These are phyloP conservation scores for Brenthis ino DNA, from an alignment of 2,888 invertebrate species.

Conservation along the genomic window DNA sequence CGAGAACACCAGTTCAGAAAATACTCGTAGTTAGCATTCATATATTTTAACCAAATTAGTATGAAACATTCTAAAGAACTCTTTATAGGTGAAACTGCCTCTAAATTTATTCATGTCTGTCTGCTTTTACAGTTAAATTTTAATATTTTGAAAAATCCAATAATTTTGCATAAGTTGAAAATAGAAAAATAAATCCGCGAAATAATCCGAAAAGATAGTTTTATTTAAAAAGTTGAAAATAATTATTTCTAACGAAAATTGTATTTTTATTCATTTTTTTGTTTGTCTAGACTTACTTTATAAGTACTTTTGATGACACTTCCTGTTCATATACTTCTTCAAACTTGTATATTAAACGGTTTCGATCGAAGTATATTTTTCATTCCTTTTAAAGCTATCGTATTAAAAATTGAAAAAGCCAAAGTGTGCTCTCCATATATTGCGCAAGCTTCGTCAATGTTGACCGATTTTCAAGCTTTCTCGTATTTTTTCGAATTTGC, in stretches of 20 bases:
- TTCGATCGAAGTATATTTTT: constrained; percentile 1
- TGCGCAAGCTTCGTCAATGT: constrained; percentile 29
- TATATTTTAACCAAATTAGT: constrained; percentile 12
- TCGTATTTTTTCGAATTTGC: constrained; percentile 31
- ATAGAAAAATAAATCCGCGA: too few relatives aligned
- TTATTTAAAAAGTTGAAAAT: too few relatives aligned
- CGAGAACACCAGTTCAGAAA: constrained; percentile 18
- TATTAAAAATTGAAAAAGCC: constrained; percentile 27
- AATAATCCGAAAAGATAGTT: too few relatives aligned
- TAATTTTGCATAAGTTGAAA: too few relatives aligned
- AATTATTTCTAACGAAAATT: too few relatives aligned
- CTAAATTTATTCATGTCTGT: too few relatives aligned
- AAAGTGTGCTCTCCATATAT: constrained; percentile 21
- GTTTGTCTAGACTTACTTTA: too few relatives aligned
- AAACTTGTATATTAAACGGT: not conserved
- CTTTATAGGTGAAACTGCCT: too few relatives aligned
- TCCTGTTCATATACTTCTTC: not conserved
- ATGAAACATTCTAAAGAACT: not conserved
- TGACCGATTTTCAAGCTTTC: constrained; percentile 36
- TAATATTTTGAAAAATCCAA: too few relatives aligned
- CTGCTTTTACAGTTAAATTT: too few relatives aligned
- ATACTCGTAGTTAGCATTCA: constrained; percentile 2
- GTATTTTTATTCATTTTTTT: too few relatives aligned
- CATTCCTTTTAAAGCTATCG: constrained; percentile 14
- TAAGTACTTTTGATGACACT: too few relatives aligned